Conservation (phyloP, 2,888 invertebrate genomes). For the Nomada goodeniana region DNA sequence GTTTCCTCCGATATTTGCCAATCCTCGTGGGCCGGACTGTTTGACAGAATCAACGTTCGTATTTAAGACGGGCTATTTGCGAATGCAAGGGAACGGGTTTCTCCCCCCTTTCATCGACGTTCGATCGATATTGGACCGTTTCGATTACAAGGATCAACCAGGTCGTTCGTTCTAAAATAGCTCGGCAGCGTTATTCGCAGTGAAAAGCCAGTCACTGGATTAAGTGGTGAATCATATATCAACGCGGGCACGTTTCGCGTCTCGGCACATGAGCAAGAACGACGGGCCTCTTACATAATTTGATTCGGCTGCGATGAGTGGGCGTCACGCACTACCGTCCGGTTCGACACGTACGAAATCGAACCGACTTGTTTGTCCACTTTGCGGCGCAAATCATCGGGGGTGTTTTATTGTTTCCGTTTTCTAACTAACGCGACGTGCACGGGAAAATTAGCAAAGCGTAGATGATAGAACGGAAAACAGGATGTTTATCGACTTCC, state of each 20-base stretch:
- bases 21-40: not conserved
- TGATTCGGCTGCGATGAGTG: constrained; percentile 54
- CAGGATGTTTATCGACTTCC: no score
- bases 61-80: not conserved
- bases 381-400: constrained; percentile 8
- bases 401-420: not conserved
- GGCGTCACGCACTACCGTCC: constrained; percentile 52
- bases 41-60: not conserved
- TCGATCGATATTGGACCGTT: not conserved
- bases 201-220: constrained; percentile 45
- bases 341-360: constrained; percentile 38
- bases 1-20: not conserved
- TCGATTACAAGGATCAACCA: not conserved
- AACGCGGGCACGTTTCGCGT: constrained; percentile 47
- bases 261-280: constrained; percentile 69
- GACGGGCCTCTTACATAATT: constrained; percentile 66
- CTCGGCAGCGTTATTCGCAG: constrained; percentile 16
- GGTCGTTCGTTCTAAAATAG: constrained; percentile 24
- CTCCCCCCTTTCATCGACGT: not conserved
- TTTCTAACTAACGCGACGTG: not conserved
- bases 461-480: no score
- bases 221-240: constrained; percentile 67
- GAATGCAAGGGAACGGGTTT: not conserved
- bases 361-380: constrained; percentile 39
- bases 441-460: no score